Base-by-base conservation (phyloP, 2,113 vertebrate genomes). In the Nycticryphes semicollaris region DNA sequence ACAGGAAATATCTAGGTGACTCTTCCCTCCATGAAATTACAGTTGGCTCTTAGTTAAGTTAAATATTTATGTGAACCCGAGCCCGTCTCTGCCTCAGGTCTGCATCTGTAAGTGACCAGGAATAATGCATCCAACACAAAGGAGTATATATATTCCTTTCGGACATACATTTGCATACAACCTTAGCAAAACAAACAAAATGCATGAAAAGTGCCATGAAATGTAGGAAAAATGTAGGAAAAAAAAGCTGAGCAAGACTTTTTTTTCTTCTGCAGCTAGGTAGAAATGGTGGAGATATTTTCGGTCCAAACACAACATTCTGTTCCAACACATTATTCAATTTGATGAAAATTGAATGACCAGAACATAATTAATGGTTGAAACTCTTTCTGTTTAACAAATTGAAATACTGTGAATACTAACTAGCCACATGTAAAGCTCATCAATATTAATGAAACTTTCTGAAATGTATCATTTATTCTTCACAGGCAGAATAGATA, bases 381-480 rank as follows among this genome's bases (percentile, higher is more conserved):
- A 74, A 96, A 96, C 66, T 96, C 93, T 95, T 87, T 84, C 95
- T 98, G 93, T 97, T 97, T 92, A 97, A 97, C 80, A 97, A 97
- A 96, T 97, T 96, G 77, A 94, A 97, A 93, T 94, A 91, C 94
- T 97, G 66, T 96, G 82, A 95, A 97, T 96, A 62, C 93, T 97
- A 98, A 97, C 92, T 92, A 95, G 77, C 84, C 89, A 76, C 96
- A 96, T 94, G 93, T 92, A 96, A 97, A 98, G 53, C 95, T 97
- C 95, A 98, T 98, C 96, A 98, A 97, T 98, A 98, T 98, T 97
- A 98, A 97, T 97, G 80, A 67, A 86, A 70, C 94, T 85, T 92
- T 95, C 93, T 91, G 41, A 97, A 96, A 97, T 63, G 63, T 97
- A 89, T 69, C 75, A 10, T 96, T 97, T 96, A 92, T 96, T 97